phyloP scores from a whole-genome alignment of 2,113 vertebrate genomes.

The Synodontis membranacea region DNA sequence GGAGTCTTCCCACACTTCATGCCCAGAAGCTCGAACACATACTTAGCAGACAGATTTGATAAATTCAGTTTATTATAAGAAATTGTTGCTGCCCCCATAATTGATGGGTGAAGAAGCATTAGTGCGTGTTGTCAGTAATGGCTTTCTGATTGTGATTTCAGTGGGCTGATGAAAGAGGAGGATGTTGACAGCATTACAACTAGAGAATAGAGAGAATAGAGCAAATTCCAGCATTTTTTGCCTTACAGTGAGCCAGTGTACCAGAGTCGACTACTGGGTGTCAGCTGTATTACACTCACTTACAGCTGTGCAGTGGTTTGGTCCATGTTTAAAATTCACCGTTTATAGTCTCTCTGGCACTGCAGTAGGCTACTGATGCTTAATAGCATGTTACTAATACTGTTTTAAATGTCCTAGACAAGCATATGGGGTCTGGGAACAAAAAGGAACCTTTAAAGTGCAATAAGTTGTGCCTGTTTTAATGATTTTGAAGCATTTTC shows the following conservation, averaged over 20 bases:
- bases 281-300: conserved; percentile 8
- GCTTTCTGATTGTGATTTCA: conserved; percentile 28
- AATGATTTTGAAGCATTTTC: conserved; percentile 48
- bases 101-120: conserved; percentile 14
- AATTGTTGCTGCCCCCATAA: neutral
- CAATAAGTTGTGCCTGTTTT: conserved; percentile 27
- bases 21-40: neutral
- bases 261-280: neutral
- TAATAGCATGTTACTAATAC: conserved; percentile 12
- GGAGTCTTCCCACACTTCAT: neutral
- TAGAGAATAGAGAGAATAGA: conserved; percentile 7
- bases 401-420: conserved; percentile 17
- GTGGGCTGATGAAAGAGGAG: conserved; percentile 21
- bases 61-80: conserved; percentile 18
- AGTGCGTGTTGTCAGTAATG: conserved; percentile 14
- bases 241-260: neutral
- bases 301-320: neutral
- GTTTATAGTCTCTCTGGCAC: conserved; percentile 3
- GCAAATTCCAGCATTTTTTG: conserved; percentile 11
- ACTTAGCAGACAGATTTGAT: neutral
- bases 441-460: conserved; percentile 19
- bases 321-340: conserved; percentile 7
- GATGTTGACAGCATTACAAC: conserved; percentile 15
- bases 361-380: conserved; percentile 4
- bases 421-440: neutral